Base-by-base conservation (phyloP, 2,888 invertebrate species). In the Megaustenia siamemsis region DNA sequence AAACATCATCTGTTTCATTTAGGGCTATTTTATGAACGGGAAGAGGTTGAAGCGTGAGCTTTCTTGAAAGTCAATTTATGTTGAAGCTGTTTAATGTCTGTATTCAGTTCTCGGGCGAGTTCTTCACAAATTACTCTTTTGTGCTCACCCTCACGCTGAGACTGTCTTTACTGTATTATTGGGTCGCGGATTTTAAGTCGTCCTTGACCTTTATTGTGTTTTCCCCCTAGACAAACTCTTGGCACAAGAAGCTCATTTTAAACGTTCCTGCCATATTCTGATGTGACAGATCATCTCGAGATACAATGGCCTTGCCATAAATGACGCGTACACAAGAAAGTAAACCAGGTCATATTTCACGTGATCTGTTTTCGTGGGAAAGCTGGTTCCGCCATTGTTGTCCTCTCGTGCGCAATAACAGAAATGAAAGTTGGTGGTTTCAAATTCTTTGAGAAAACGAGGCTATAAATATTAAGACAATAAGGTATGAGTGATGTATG, bases 241-340 rank as follows among this genome's bases (percentile, higher is more conserved):
- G 21, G 21, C 32, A 10, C 12, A 45, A 45, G 24, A 28, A 43
- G 78, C 28, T 66, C 66, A 78, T 45, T 66, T 78, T 40, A 43
- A 43, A 66, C n/a, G 63, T 60, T 45, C 5, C 38, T 43, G 63
- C 28, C 63, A 63, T 43, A n/a, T 43, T 78, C 35, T 60, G 63
- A 24, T 78, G 78, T 60, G 77, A 77, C 77, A 56, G 60, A 38
- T 38, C 78, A 63, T 78, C 78, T 78, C 66, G n/a, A n/a, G 60
- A 0, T 32, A 78, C 78, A 66, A 66, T 78, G 38, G 28, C n/a
- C 24, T 4, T 40, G n/a, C 43, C 43, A 60, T 38, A 77, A 60
- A 77, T 77, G 38, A 3, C 24, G 56, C 77, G 8, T n/a, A 78
- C 66, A 78, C 43, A 43, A 63, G 28, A 35, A 60, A 78, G 32